Evolutionary conservation across 2,888 invertebrate species (phyloP).

Genomic region (Embidobia sp.): DNA sequence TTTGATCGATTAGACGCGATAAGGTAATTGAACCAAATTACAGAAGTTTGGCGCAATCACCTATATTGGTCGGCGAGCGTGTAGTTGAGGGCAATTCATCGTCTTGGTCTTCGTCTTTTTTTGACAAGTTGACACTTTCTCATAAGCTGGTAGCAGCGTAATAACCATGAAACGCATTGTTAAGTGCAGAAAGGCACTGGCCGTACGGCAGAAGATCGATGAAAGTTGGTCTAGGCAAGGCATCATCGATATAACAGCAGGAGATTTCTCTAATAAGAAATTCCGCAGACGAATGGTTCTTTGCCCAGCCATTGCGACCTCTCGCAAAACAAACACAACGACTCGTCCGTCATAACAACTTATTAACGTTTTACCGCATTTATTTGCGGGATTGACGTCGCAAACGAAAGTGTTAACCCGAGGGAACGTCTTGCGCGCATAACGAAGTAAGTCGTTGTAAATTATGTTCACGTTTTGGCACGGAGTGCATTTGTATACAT

Average conservation of each 20-base stretch:
- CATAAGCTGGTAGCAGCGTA: constrained; percentile 40
- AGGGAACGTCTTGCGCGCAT: constrained; percentile 6
- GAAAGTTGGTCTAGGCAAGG: constrained; percentile 52
- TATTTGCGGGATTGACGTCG: constrained; percentile 4
- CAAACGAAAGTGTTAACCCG: constrained; percentile 45
- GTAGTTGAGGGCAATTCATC: constrained; percentile 52
- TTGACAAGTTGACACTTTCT: constrained; percentile 63
- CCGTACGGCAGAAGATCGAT: constrained; percentile 48
- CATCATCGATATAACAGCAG: constrained; percentile 42
- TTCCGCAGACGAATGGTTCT: constrained; percentile 32
- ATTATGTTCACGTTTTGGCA: constrained; percentile 52
- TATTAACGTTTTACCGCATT: constrained; percentile 20
- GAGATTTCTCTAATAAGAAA: constrained; percentile 63
- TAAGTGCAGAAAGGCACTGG: constrained; percentile 43
- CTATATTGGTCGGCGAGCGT: constrained; percentile 41
- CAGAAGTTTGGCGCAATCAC: constrained; percentile 51
- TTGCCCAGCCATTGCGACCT: neutral
- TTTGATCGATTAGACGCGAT: constrained; percentile 38
- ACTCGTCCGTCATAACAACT: constrained; percentile 10
- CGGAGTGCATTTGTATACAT: constrained; percentile 10
- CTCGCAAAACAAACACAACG: constrained; percentile 12
- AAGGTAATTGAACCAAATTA: constrained; percentile 47
- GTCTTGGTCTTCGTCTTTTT: constrained; percentile 40
- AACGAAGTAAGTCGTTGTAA: constrained; percentile 27
- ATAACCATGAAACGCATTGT: constrained; percentile 59